Conservation (phyloP, 2,888 invertebrate species). For the Brachyopa scutellaris region DNA sequence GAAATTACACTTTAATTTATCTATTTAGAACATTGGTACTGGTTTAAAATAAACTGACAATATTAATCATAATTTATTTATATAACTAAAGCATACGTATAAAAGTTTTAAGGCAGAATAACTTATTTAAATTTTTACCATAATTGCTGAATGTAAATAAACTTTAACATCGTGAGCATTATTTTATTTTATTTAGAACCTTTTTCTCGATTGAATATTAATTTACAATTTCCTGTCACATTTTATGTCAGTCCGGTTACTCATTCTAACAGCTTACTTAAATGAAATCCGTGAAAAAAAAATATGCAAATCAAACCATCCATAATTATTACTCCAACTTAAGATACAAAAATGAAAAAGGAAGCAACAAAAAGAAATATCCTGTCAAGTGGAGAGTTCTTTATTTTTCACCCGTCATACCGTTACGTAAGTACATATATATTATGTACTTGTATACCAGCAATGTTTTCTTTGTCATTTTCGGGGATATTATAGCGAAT, state of each 20-base stretch:
- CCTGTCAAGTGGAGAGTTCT: slow-evolving; percentile 36
- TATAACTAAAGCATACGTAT: too few relatives aligned
- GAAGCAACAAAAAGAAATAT: slow-evolving; percentile 5
- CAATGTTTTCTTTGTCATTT: slow-evolving; percentile 44
- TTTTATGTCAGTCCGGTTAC: neutral
- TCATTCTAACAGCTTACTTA: neutral
- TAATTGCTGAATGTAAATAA: too few relatives aligned
- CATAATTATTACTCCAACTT: slow-evolving; percentile 41
- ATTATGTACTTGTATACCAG: neutral
- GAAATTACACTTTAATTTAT: too few relatives aligned
- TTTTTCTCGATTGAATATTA: too few relatives aligned
- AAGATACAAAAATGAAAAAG: neutral
- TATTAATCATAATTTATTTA: too few relatives aligned
- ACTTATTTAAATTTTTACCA: too few relatives aligned
- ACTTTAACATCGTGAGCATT: too few relatives aligned
- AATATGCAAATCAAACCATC: slow-evolving; percentile 45
- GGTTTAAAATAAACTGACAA: too few relatives aligned
- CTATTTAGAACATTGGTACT: too few relatives aligned
- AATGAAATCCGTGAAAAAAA: slow-evolving; percentile 12
- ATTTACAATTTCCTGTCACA: slow-evolving; percentile 2
- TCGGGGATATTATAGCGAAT: slow-evolving; percentile 54
- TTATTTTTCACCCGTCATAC: slow-evolving; percentile 27
- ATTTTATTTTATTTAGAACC: too few relatives aligned
- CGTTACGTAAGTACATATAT: neutral
- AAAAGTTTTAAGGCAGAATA: too few relatives aligned